Evolutionary conservation across 2,797 vertebrate genomes (phyloP).

Genomic region (Delichon dasypus): DNA sequence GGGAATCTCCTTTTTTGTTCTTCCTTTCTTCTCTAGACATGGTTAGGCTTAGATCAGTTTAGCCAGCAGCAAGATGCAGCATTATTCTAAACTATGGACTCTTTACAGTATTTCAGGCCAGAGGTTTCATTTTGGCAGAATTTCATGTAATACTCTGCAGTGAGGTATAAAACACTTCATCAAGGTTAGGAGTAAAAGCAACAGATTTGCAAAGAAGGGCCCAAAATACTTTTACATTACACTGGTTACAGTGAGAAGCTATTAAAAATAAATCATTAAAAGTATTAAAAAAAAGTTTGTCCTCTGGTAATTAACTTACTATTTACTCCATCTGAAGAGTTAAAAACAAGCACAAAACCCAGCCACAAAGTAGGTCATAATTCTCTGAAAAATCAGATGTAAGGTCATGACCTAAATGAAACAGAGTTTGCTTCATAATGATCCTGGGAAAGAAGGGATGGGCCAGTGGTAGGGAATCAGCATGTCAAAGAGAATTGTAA

Average conservation of each 20-base stretch:
- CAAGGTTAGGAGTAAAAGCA: constrained; percentile 21
- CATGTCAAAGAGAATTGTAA: background rate
- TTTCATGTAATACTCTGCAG: background rate
- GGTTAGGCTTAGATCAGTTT: background rate
- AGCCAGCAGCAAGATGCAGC: background rate
- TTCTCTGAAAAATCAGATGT: constrained; percentile 31
- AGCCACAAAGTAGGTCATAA: background rate
- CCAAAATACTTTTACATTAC: background rate
- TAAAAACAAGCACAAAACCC: background rate
- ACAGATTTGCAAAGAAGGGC: background rate
- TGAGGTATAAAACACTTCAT: background rate
- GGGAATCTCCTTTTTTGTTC: background rate
- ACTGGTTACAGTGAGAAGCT: background rate
- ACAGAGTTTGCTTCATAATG: background rate
- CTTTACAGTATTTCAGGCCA: background rate
- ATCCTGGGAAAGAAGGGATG: background rate
- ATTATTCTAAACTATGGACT: constrained; percentile 36
- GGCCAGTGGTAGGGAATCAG: background rate
- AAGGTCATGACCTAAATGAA: constrained; percentile 19
- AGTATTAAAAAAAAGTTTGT: background rate
- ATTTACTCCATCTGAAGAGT: background rate
- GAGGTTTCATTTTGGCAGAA: constrained; percentile 30
- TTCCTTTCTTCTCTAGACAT: constrained; percentile 21
- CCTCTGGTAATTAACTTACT: background rate
- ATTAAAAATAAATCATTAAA: background rate